A percentile compares a stretch with the other conserved stretches of the same genome.
These are phyloP conservation scores for Equus quagga DNA, from an alignment of 2,113 vertebrate species.

Conservation along the genomic window DNA sequence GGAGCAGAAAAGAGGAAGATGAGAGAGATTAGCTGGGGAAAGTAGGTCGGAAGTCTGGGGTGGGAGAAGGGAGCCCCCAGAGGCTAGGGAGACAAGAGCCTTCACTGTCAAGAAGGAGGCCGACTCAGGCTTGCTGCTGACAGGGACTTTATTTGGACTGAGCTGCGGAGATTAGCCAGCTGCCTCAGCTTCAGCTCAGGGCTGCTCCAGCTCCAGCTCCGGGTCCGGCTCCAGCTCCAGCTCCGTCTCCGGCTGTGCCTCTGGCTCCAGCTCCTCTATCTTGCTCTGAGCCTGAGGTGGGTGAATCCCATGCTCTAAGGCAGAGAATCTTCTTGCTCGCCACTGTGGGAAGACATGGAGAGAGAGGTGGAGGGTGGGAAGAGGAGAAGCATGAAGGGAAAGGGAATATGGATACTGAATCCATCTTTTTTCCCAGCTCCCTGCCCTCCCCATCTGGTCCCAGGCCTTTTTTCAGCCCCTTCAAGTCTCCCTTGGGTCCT, in stretches of 20 bases:
- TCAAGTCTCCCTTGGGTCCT: neutral
- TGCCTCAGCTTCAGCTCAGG: conserved; percentile 27
- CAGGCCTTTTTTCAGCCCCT: neutral
- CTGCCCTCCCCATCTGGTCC: neutral
- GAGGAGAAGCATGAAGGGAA: neutral
- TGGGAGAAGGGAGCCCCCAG: conserved; percentile 46
- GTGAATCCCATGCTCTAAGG: conserved; percentile 68
- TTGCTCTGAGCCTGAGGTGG: conserved; percentile 61
- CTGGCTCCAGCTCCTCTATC: conserved; percentile 48
- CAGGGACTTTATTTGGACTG: conserved; percentile 67
- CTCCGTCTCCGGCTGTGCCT: neutral
- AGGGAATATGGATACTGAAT: neutral
- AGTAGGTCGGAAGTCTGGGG: conserved; percentile 59
- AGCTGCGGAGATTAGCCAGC: neutral
- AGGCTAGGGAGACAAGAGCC: conserved; percentile 8
- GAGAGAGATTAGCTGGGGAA: neutral
- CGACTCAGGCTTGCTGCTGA: conserved; percentile 62
- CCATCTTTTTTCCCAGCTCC: neutral
- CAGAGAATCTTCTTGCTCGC: conserved; percentile 76
- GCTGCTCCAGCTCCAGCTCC: neutral
- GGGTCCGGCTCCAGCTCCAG: rapidly evolving
- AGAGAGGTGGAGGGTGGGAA: neutral
- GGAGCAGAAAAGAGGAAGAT: conserved; percentile 14
- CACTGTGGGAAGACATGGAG: conserved; percentile 10
- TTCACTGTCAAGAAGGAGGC: conserved; percentile 41